Conservation (phyloP, 2,888 invertebrate genomes). For the Sesamia inferens region DNA sequence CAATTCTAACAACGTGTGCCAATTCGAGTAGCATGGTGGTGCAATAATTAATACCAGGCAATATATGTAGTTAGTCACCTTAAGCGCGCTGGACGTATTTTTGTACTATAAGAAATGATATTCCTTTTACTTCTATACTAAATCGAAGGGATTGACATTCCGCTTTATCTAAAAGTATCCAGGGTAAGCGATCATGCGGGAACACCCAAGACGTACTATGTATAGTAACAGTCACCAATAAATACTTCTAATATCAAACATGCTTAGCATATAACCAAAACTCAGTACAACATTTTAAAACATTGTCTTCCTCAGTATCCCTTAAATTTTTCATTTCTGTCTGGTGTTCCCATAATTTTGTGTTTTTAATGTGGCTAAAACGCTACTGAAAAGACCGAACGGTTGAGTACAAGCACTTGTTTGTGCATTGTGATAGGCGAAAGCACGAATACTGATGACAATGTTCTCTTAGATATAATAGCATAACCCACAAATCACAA, state of each 20-base stretch:
- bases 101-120: constrained; percentile 45
- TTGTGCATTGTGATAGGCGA: constrained; percentile 58
- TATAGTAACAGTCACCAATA: constrained; percentile 52
- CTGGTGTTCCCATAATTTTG: constrained; percentile 65
- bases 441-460: constrained; percentile 66
- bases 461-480: constrained; percentile 54
- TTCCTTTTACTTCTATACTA: constrained; percentile 40
- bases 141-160: constrained; percentile 43
- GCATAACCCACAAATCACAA: constrained; percentile 57
- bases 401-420: constrained; percentile 56
- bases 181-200: constrained; percentile 70
- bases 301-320: constrained; percentile 60
- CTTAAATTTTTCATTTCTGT: constrained; percentile 38
- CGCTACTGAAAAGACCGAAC: constrained; percentile 51
- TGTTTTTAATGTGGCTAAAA: constrained; percentile 50
- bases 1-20: constrained; percentile 64
- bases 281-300: constrained; percentile 51
- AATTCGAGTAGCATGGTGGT: constrained; percentile 68
- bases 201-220: constrained; percentile 64
- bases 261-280: constrained; percentile 60
- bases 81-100: constrained; percentile 59
- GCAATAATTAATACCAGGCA: constrained; percentile 74
- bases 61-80: constrained; percentile 75
- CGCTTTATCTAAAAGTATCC: constrained; percentile 44
- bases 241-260: constrained; percentile 52